Evolutionary conservation across 1,140 invertebrate species (phyloP).

Genomic region (Micrasema longulum): DNA sequence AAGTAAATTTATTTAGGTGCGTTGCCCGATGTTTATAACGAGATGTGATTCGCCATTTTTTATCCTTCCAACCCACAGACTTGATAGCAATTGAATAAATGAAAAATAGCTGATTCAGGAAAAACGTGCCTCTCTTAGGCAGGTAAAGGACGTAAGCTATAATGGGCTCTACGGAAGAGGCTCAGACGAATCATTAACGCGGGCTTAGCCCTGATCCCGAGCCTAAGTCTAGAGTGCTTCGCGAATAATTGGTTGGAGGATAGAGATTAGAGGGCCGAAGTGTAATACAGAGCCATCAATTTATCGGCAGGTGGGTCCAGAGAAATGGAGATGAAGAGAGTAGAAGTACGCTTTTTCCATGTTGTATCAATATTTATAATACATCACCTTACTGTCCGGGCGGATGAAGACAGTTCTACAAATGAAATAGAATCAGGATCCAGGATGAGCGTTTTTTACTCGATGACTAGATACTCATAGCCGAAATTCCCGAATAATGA

Average conservation of each 20-base stretch:
- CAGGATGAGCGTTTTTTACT: too few relatives aligned
- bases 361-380: too few relatives aligned
- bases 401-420: too few relatives aligned
- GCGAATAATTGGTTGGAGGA: constrained; percentile 54
- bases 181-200: constrained; percentile 54
- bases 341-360: too few relatives aligned
- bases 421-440: too few relatives aligned
- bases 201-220: constrained; percentile 52
- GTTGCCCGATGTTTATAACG: too few relatives aligned
- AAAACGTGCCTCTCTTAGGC: constrained; percentile 19
- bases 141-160: constrained; percentile 20
- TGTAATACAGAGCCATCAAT: constrained; percentile 47
- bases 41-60: not conserved
- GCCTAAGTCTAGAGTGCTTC: constrained; percentile 50
- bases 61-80: not conserved
- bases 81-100: constrained; percentile 43
- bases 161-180: constrained; percentile 49
- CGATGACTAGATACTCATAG: too few relatives aligned
- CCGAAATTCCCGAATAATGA: too few relatives aligned
- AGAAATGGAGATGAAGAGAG: too few relatives aligned
- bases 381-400: too few relatives aligned
- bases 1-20: too few relatives aligned
- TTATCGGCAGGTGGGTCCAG: constrained; percentile 9
- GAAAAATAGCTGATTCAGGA: constrained; percentile 35
- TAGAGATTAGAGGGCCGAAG: constrained; percentile 51